Evolutionary conservation across 2,888 invertebrate species (phyloP), one percentile per base, ranked within the genome.

Genomic region (Bellardia pandia): DNA sequence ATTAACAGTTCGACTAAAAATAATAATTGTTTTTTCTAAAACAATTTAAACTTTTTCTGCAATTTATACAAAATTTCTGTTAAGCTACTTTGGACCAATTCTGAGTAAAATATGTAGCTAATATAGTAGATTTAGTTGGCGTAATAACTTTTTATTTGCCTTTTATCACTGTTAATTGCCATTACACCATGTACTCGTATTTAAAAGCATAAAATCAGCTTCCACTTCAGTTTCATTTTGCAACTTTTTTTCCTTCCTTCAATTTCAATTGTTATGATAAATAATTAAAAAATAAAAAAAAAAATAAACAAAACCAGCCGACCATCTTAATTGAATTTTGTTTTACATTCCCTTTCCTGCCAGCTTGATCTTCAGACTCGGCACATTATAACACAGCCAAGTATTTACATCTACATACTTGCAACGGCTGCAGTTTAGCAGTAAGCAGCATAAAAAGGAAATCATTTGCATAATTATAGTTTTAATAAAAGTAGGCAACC

Each of bases 381-480:
- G 11, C 33, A 66, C 48, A 74, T 7, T 60, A 3, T 1, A 64
- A 66, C 9, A 66, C 56, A 66, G 23, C 40, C 51, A 37, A 13
- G 40, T 40, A 42, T 45, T 30, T 51, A 23, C 23, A 23, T 23
- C n/a, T n/a, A 23, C 23, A 23, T 14, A 71, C 23, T 56, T 53
- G 72, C 14, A 33, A 6, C 74, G 8, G 40, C 48, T 42, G 33
- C 48, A 16, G n/a, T 23, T 23, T 23, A 23, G 23, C 23, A 23
- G 23, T 23, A 23, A 66, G 58, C 78, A 56, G 58, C 76, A 68
- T 72, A 72, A 79, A 79, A 81, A 81, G 87, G 85, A 87, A 87
- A 87, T 87, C 77, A 87, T 87, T 87, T 87, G 87, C 87, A 87
- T 87, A 87, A 87, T 85, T 87, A 87, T 87, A 81, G 81, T 87